phyloP scores from a whole-genome alignment of 2,888 invertebrate species.

The Pardosa pseudoannulata region DNA sequence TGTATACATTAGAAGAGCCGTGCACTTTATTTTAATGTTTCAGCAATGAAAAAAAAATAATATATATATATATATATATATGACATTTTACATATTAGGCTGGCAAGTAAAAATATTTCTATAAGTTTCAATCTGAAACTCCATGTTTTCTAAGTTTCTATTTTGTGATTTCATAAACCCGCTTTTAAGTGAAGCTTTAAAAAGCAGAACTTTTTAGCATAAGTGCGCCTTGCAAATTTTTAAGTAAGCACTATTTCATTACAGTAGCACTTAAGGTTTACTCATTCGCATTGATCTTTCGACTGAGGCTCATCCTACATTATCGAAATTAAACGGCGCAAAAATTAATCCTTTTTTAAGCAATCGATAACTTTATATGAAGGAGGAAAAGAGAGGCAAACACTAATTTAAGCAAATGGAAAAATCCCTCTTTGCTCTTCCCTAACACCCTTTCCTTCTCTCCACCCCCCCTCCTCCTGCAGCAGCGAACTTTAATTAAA shows the following conservation, averaged over 20 bases:
- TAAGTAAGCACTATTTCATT: constrained; percentile 60
- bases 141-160: neutral
- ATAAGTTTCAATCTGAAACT: neutral
- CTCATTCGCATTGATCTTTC: constrained; percentile 39
- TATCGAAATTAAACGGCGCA: constrained; percentile 69
- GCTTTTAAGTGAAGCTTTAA: constrained; percentile 12
- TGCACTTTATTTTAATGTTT: constrained; percentile 3
- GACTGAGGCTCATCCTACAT: constrained; percentile 28
- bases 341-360: constrained; percentile 69
- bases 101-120: neutral
- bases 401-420: constrained; percentile 70
- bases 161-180: neutral
- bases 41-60: constrained; percentile 16
- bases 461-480: neutral
- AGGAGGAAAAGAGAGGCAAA: constrained; percentile 40
- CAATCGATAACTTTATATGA: constrained; percentile 47
- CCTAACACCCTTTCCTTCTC: neutral
- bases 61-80: no score
- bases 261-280: constrained; percentile 30
- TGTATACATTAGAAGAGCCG: neutral
- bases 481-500: constrained; percentile 69
- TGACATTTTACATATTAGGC: neutral
- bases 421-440: constrained; percentile 55
- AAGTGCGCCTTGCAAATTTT: constrained; percentile 20
- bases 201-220: constrained; percentile 48